These are phyloP conservation scores for Parochlus steinenii DNA, from an alignment of 2,888 invertebrate species.

Conservation along the genomic window DNA sequence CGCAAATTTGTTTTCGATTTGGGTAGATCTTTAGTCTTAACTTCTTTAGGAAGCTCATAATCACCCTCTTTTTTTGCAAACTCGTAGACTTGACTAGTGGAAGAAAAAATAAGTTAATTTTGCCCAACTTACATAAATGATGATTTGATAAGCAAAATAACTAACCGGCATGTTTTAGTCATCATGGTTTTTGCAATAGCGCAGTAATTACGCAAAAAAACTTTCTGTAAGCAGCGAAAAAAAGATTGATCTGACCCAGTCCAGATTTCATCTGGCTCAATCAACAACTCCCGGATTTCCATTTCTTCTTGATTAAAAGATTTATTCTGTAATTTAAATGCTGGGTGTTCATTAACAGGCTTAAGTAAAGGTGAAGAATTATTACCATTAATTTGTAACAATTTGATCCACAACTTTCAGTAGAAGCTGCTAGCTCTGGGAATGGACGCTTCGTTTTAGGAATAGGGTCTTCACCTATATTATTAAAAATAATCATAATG, in stretches of 20 bases:
- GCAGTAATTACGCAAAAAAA: constrained; percentile 6
- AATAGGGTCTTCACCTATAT: too few relatives aligned
- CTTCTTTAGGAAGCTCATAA: too few relatives aligned
- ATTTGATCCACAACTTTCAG: neutral
- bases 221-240: neutral
- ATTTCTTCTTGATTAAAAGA: too few relatives aligned
- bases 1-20: neutral
- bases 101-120: too few relatives aligned
- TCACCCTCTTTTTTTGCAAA: too few relatives aligned
- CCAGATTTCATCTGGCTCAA: constrained; percentile 3
- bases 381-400: too few relatives aligned
- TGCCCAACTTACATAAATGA: too few relatives aligned
- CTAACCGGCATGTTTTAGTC: constrained; percentile 8
- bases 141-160: too few relatives aligned
- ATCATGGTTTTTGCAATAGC: constrained; percentile 3
- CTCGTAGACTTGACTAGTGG: too few relatives aligned
- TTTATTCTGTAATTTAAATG: neutral
- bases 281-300: too few relatives aligned
- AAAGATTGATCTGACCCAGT: constrained; percentile 8
- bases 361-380: neutral
- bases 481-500: too few relatives aligned
- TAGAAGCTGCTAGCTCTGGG: neutral
- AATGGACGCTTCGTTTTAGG: neutral
- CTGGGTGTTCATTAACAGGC: neutral
- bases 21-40: neutral